phyloP scores from a whole-genome alignment of 2,113 vertebrate genomes.

The Verasper variegatus region DNA sequence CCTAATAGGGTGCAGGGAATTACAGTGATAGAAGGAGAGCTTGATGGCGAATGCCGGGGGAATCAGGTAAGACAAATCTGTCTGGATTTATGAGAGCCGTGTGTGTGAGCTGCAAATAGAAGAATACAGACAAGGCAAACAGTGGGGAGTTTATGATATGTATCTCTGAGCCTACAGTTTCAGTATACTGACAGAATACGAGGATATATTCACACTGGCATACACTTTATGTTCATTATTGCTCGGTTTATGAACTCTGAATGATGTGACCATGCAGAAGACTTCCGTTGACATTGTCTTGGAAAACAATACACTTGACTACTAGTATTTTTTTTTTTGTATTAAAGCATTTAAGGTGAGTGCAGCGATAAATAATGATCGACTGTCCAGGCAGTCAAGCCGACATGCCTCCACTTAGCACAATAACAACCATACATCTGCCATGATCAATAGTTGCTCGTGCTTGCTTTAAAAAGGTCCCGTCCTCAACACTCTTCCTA shows the following conservation, averaged over 20 bases:
- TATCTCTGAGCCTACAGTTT: background rate
- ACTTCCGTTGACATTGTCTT: background rate
- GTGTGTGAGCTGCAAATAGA: constrained; percentile 58
- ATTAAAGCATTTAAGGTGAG: constrained; percentile 20
- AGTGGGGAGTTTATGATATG: constrained; percentile 21
- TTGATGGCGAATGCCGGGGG: constrained; percentile 23
- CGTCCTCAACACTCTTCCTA: constrained; percentile 62
- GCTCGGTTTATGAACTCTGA: background rate
- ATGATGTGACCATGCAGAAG: background rate
- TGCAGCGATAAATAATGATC: constrained; percentile 44
- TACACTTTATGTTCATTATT: background rate
- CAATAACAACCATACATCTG: constrained; percentile 67
- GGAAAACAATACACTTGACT: background rate
- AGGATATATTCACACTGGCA: background rate
- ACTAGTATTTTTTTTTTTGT: background rate
- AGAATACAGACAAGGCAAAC: constrained; percentile 44
- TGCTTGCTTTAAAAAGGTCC: constrained; percentile 70
- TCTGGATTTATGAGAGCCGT: constrained; percentile 57
- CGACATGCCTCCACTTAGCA: constrained; percentile 61
- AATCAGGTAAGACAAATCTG: constrained; percentile 65
- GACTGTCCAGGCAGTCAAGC: constrained; percentile 31
- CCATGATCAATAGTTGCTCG: constrained; percentile 76
- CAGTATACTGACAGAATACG: background rate
- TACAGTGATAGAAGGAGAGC: constrained; percentile 25
- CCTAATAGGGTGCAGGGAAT: constrained; percentile 46